Conservation (phyloP, 2,113 vertebrate species). For the Phalacrocorax pelagicus region DNA sequence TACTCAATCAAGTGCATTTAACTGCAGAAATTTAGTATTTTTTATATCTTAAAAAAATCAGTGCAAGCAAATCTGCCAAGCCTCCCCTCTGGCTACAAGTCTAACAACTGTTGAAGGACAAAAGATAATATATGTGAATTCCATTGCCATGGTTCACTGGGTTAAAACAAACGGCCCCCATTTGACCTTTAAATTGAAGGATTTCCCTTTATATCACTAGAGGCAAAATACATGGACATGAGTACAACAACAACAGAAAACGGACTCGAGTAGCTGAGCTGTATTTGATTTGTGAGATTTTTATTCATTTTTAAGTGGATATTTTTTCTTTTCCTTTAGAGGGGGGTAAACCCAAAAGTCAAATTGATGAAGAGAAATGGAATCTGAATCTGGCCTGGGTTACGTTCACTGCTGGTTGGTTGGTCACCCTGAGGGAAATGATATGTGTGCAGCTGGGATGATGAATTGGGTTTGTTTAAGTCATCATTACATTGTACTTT, state of each 20-base stretch:
- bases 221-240: conserved; percentile 60
- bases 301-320: conserved; percentile 62
- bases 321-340: conserved; percentile 33
- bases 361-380: conserved; percentile 67
- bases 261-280: background rate
- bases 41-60: conserved; percentile 41
- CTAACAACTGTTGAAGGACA: conserved; percentile 78
- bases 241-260: conserved; percentile 55
- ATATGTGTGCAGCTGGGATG: conserved; percentile 76
- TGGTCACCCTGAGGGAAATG: conserved; percentile 77
- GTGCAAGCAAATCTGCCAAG: conserved; percentile 49
- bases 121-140: conserved; percentile 76
- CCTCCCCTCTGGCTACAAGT: conserved; percentile 71
- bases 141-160: conserved; percentile 71
- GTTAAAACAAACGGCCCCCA: conserved; percentile 74
- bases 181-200: conserved; percentile 76
- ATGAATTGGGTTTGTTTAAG: conserved; percentile 92
- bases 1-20: conserved; percentile 53
- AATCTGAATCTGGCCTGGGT: conserved; percentile 53
- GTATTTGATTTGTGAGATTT: conserved; percentile 59
- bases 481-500: conserved; percentile 87
- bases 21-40: conserved; percentile 47
- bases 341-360: conserved; percentile 55
- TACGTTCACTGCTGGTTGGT: conserved; percentile 69
- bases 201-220: conserved; percentile 69